phyloP scores from a whole-genome alignment of 2,113 vertebrate species.

The Drymodes brunneopygia region DNA sequence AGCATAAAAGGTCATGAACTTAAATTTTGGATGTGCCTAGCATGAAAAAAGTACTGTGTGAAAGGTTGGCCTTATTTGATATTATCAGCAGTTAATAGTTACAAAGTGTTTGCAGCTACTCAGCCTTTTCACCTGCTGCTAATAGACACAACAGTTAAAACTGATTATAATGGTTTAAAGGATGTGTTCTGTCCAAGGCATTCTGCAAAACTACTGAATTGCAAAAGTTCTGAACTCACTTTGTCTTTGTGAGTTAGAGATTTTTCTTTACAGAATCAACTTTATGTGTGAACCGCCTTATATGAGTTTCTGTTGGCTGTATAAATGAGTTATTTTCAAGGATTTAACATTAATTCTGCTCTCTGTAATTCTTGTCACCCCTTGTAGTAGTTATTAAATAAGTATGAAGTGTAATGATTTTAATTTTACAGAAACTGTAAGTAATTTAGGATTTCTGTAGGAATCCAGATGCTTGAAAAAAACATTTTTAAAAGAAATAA shows the following conservation, averaged over 20 bases:
- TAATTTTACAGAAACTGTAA: background rate
- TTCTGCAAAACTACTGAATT: background rate
- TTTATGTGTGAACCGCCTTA: background rate
- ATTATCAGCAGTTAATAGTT: background rate
- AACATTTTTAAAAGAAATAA: background rate
- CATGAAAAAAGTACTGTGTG: background rate
- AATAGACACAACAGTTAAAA: background rate
- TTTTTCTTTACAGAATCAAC: background rate
- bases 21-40: background rate
- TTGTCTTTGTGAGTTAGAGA: background rate
- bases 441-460: background rate
- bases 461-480: background rate
- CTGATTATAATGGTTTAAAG: background rate
- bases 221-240: background rate
- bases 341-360: background rate
- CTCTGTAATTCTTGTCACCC: background rate
- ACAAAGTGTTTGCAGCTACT: background rate
- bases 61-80: background rate
- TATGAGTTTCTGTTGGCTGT: background rate
- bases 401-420: background rate
- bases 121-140: background rate
- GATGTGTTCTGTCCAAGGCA: background rate
- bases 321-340: background rate
- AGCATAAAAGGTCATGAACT: background rate
- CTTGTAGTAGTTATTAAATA: background rate